Conservation (phyloP, 2,797 vertebrate genomes). For the Typhlichthys subterraneus region DNA sequence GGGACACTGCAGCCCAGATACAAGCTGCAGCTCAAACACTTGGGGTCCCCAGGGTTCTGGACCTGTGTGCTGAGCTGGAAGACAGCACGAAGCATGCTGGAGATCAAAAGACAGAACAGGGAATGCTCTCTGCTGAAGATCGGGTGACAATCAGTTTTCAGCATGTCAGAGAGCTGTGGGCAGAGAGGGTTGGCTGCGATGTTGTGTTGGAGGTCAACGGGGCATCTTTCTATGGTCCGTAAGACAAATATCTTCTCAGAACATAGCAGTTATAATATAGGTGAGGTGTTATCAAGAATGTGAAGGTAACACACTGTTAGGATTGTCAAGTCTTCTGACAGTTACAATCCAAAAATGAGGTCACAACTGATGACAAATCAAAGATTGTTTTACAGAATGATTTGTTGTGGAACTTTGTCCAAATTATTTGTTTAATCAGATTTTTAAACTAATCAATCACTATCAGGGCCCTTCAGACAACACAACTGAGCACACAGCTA, state of each 20-base stretch:
- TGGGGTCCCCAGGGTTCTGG: constrained; percentile 55
- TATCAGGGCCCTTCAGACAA: too few relatives aligned
- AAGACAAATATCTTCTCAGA: too few relatives aligned
- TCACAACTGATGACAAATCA: too few relatives aligned
- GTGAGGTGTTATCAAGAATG: too few relatives aligned
- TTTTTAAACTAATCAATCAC: neutral
- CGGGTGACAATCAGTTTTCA: constrained; percentile 58
- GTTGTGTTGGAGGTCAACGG: constrained; percentile 67
- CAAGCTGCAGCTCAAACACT: constrained; percentile 59
- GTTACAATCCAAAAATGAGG: too few relatives aligned
- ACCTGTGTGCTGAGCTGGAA: constrained; percentile 45
- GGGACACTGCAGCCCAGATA: constrained; percentile 30
- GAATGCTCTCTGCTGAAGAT: constrained; percentile 24
- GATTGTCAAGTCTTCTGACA: too few relatives aligned
- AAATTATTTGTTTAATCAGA: too few relatives aligned
- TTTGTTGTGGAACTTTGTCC: too few relatives aligned
- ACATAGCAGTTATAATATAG: too few relatives aligned
- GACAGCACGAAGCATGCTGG: constrained; percentile 7
- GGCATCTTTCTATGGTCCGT: constrained; percentile 66
- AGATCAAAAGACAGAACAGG: constrained; percentile 2
- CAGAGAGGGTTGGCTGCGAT: constrained; percentile 69
- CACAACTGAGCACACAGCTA: too few relatives aligned
- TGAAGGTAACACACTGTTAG: too few relatives aligned
- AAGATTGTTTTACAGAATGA: too few relatives aligned
- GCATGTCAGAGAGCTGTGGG: constrained; percentile 60